These are phyloP conservation scores for Drosophila subpulchrella DNA, from an alignment of 1,140 invertebrate species.

Conservation along the genomic window DNA sequence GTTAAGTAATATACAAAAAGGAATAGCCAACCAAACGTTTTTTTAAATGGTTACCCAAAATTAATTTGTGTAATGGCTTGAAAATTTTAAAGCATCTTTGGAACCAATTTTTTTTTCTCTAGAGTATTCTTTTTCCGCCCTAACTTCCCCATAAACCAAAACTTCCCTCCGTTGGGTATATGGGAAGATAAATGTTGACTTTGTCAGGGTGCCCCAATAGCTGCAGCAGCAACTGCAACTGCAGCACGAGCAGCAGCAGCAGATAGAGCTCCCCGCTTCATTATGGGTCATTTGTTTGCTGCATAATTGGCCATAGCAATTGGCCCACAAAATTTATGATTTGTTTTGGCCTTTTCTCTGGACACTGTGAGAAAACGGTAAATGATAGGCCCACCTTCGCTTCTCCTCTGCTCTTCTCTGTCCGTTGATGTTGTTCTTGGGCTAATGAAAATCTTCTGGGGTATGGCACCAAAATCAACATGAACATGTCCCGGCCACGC, in stretches of 20 bases:
- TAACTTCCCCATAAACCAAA: background rate
- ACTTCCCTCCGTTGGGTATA: constrained; percentile 53
- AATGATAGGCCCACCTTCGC: constrained; percentile 22
- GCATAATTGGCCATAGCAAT: constrained; percentile 77
- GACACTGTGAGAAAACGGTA: constrained; percentile 64
- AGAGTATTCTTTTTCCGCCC: constrained; percentile 16
- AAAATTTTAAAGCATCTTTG: no score
- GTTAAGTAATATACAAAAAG: no score
- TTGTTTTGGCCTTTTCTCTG: constrained; percentile 36
- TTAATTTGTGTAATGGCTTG: no score
- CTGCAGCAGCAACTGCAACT: constrained; percentile 22
- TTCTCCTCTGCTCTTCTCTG: background rate
- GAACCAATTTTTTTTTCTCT: background rate
- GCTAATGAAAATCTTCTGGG: constrained; percentile 66
- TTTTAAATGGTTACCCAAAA: no score
- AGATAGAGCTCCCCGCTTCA: constrained; percentile 60
- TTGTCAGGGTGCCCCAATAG: constrained; percentile 66
- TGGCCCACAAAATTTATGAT: constrained; percentile 80
- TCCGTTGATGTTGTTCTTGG: constrained; percentile 53
- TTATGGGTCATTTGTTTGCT: constrained; percentile 82
- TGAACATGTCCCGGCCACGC: constrained; percentile 56
- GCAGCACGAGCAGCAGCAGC: constrained; percentile 14
- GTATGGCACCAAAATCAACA: constrained; percentile 64
- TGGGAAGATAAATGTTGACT: constrained; percentile 80
- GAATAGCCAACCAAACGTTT: no score